Conservation (phyloP, 2,113 vertebrate genomes). For the Verasper variegatus region DNA sequence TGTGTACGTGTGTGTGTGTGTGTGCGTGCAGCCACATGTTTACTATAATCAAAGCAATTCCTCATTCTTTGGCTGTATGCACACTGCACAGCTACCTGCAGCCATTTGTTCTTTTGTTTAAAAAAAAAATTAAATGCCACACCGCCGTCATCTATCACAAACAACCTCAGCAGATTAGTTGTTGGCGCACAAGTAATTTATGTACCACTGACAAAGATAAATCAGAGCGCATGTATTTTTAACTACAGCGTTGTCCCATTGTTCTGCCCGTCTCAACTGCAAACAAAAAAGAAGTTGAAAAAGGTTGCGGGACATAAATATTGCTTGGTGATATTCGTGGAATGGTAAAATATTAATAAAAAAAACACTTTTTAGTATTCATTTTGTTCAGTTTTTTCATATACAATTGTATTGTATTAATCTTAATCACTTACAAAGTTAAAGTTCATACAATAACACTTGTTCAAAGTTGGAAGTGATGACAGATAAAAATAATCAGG, state of each 20-base stretch:
- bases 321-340: background rate
- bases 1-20: slow-evolving; percentile 1
- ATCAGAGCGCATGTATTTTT: slow-evolving; percentile 30
- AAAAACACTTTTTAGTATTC: background rate
- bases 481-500: too few relatives aligned
- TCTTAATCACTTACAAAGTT: too few relatives aligned
- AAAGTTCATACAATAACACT: too few relatives aligned
- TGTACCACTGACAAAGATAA: slow-evolving; percentile 6
- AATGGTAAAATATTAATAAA: too few relatives aligned
- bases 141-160: slow-evolving; percentile 22
- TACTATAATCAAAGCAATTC: slow-evolving; percentile 25
- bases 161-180: slow-evolving; percentile 31
- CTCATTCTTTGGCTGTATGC: slow-evolving; percentile 3
- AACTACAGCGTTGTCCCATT: background rate
- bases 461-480: too few relatives aligned
- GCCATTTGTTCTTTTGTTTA: slow-evolving; percentile 3
- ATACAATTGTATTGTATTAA: background rate
- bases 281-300: background rate
- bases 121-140: slow-evolving; percentile 22
- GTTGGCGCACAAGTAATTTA: slow-evolving; percentile 23
- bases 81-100: slow-evolving; percentile 7
- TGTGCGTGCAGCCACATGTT: slow-evolving; percentile 4
- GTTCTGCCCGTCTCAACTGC: background rate
- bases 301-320: slow-evolving; percentile 10
- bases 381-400: background rate